Conservation (phyloP, 2,888 invertebrate species). For the Acrobeloides nanus region DNA sequence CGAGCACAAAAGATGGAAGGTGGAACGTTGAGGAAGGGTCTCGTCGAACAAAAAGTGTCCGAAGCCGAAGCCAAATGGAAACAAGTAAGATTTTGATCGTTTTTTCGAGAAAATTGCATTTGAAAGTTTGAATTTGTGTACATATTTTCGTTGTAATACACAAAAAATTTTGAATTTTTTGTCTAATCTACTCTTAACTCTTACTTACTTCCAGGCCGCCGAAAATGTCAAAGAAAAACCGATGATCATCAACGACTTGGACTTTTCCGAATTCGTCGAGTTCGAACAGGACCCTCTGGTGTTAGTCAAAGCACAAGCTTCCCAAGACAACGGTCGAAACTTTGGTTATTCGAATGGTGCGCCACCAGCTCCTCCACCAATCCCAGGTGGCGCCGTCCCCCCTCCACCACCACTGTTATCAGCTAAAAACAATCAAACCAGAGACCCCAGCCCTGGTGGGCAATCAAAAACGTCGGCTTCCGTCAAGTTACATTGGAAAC, state of each 20-base stretch:
- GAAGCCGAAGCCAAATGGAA: conserved; percentile 29
- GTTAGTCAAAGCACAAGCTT: conserved; percentile 30
- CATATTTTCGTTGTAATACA: too few relatives aligned
- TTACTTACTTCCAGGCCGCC: conserved; percentile 31
- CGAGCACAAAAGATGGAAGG: conserved; percentile 40
- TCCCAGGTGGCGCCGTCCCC: conserved; percentile 50
- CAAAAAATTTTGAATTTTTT: too few relatives aligned
- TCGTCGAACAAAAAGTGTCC: conserved; percentile 25
- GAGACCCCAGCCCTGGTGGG: conserved; percentile 35
- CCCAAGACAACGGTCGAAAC: conserved; percentile 16
- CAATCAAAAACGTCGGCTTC: conserved; percentile 41
- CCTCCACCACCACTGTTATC: conserved; percentile 37
- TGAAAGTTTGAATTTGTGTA: too few relatives aligned
- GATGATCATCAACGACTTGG: conserved; percentile 79
- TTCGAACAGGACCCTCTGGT: conserved; percentile 62
- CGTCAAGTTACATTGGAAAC: conserved; percentile 89
- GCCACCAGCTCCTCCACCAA: conserved; percentile 74
- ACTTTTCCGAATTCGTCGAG: conserved; percentile 90
- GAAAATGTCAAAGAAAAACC: conserved; percentile 56
- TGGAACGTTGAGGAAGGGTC: conserved; percentile 53
- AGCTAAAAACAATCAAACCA: conserved; percentile 25
- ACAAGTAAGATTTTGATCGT: conserved; percentile 7
- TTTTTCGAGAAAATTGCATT: background rate
- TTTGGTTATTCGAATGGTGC: conserved; percentile 31
- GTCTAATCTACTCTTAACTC: background rate